These are phyloP conservation scores for Prunella strophiata DNA, from an alignment of 2,797 vertebrate genomes.

Conservation along the genomic window DNA sequence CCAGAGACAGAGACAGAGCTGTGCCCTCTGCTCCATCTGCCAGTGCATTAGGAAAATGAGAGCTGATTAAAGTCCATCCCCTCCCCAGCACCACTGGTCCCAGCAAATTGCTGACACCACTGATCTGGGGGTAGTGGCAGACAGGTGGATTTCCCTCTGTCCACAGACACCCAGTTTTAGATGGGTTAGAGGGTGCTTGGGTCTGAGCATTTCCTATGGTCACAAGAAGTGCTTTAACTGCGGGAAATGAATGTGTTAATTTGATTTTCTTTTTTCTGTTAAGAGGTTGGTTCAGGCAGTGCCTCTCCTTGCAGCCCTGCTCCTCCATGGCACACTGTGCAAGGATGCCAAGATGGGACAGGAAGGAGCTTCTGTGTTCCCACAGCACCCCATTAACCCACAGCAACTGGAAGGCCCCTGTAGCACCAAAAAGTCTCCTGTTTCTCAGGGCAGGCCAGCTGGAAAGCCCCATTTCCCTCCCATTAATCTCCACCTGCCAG, in stretches of 20 bases:
- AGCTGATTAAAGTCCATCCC: conserved; percentile 53
- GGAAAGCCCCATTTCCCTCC: background rate
- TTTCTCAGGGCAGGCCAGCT: background rate
- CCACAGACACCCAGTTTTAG: background rate
- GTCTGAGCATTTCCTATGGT: background rate
- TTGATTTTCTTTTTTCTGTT: background rate
- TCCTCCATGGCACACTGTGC: fast-evolving
- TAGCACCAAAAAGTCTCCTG: background rate
- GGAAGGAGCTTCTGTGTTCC: background rate
- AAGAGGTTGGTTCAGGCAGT: background rate
- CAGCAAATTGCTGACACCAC: background rate
- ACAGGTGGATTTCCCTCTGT: background rate
- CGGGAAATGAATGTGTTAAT: background rate
- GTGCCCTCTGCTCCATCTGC: background rate
- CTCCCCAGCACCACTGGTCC: background rate
- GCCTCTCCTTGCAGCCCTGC: background rate
- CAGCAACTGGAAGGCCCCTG: background rate
- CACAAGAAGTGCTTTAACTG: background rate
- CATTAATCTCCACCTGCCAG: background rate
- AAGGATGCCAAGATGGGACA: background rate
- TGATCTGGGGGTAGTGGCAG: background rate
- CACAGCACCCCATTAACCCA: background rate
- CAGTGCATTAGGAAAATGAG: conserved; percentile 30
- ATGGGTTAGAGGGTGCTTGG: background rate
- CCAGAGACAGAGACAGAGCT: fast-evolving